Evolutionary conservation across 2,888 invertebrate species (phyloP), one percentile per base, ranked within the genome.

Genomic region (Philereme transversata): DNA sequence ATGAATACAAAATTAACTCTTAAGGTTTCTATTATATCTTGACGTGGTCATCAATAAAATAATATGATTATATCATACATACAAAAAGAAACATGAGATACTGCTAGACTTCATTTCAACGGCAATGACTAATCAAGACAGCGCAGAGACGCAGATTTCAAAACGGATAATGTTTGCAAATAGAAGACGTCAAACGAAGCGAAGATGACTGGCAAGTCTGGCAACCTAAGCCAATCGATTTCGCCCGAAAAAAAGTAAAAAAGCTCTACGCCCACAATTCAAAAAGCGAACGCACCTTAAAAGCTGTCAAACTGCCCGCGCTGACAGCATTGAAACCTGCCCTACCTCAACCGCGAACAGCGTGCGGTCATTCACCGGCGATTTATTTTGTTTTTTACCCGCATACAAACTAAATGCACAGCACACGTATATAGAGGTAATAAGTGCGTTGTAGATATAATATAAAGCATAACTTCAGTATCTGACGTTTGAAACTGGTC

Each of bases 371-470:
- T 87, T 90, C 84, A 90, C 90, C 87, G 82, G 62, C 68, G 65
- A 83, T 83, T 86, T 85, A 84, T 90, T 91, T 90, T 77, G 85
- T 90, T 91, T 90, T 90, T 90, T 89, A 77, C 88, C 88, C 87
- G 83, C 88, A 87, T 87, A 83, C 87, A 83, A 85, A 84, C 83
- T 83, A 83, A 83, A 86, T 83, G 81, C 63, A 67, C 62, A 83
- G 81, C 63, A 67, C 62, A 83, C 82, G 75, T 82, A 81, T 76
- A 72, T 74, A 77, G 44, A 66, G 64, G 68, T 82, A 83, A 84
- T 83, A 87, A 79, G 78, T 79, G 78, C 80, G 76, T 64, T 62
- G 53, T 75, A 76, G 79, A 77, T 81, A 82, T 81, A 82, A 82
- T 83, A 79, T 81, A 83, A 81, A 74, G 77, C 80, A 84, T 86